Percentiles rank a stretch among this genome's conserved stretches.
Conservation (phyloP, 2,888 invertebrate genomes). For the Heteromurus nitidus region DNA sequence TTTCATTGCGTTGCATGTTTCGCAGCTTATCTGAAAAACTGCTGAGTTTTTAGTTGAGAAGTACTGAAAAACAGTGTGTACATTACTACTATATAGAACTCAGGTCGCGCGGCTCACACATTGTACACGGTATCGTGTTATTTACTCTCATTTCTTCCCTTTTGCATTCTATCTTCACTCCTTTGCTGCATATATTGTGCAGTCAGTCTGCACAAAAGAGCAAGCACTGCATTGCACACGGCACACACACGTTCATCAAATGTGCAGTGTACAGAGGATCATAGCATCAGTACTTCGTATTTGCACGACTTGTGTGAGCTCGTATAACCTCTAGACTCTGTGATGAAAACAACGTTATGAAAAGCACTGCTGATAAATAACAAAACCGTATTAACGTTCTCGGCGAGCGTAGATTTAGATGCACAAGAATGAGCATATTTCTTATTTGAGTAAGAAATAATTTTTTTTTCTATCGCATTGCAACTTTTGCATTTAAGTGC, state of each 20-base stretch:
- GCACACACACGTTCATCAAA: too few species aligned
- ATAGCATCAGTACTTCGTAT: too few species aligned
- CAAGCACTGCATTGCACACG: too few species aligned
- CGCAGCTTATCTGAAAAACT: conserved; percentile 40
- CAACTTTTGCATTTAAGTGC: not conserved
- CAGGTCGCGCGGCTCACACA: not conserved
- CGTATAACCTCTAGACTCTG: too few species aligned
- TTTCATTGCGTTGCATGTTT: conserved; percentile 14
- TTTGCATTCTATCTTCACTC: not conserved
- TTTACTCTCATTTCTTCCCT: conserved; percentile 4
- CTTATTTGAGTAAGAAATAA: not conserved
- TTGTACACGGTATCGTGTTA: not conserved
- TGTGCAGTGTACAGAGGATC: too few species aligned
- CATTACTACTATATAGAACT: too few species aligned
- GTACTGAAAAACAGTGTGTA: conserved; percentile 41
- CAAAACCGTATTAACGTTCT: too few species aligned
- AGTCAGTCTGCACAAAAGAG: not conserved
- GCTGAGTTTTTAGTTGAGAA: conserved; percentile 25
- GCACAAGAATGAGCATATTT: too few species aligned
- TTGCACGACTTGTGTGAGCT: too few species aligned
- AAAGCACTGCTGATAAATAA: too few species aligned
- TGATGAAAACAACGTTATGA: too few species aligned
- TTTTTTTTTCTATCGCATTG: not conserved
- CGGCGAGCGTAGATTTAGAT: too few species aligned
- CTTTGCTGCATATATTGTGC: not conserved